phyloP scores from a whole-genome alignment of 1,140 invertebrate genomes.

The Drosophila ohnishii region DNA sequence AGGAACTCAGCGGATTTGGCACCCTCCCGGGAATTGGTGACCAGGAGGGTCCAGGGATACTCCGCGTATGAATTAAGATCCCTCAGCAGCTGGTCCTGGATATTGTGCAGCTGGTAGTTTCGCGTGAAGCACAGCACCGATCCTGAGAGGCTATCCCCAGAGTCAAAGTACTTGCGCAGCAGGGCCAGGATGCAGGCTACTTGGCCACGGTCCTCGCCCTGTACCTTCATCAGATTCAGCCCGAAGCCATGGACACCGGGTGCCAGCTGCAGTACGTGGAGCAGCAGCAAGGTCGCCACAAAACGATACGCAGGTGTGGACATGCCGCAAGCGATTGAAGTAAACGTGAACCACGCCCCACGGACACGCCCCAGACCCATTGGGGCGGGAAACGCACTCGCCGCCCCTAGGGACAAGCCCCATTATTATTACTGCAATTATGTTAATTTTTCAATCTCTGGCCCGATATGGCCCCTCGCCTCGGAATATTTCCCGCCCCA shows the following conservation, averaged over 20 bases:
- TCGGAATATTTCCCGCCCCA: constrained; percentile 26
- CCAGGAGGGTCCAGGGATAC: constrained; percentile 59
- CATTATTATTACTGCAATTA: constrained; percentile 72
- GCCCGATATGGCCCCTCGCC: constrained; percentile 32
- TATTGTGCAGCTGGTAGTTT: constrained; percentile 32
- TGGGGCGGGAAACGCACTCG: constrained; percentile 22
- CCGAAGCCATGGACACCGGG: constrained; percentile 51
- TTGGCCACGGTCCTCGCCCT: constrained; percentile 43
- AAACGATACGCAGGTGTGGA: constrained; percentile 39
- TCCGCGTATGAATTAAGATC: constrained; percentile 33
- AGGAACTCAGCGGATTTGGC: neutral
- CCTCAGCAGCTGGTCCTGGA: constrained; percentile 56
- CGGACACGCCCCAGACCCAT: constrained; percentile 16
- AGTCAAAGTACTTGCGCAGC: constrained; percentile 71
- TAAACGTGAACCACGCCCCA: constrained; percentile 47
- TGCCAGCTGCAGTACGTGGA: constrained; percentile 10
- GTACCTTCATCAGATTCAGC: constrained; percentile 65
- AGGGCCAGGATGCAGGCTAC: constrained; percentile 61
- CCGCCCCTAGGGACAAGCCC: constrained; percentile 24
- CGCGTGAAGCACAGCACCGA: constrained; percentile 63
- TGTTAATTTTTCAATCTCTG: constrained; percentile 67
- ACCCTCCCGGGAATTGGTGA: constrained; percentile 27
- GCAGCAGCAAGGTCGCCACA: constrained; percentile 32
- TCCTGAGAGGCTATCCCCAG: constrained; percentile 63
- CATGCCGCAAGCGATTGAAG: constrained; percentile 58